phyloP scores from a whole-genome alignment of 2,113 vertebrate species.

The Rhinoderma darwinii region DNA sequence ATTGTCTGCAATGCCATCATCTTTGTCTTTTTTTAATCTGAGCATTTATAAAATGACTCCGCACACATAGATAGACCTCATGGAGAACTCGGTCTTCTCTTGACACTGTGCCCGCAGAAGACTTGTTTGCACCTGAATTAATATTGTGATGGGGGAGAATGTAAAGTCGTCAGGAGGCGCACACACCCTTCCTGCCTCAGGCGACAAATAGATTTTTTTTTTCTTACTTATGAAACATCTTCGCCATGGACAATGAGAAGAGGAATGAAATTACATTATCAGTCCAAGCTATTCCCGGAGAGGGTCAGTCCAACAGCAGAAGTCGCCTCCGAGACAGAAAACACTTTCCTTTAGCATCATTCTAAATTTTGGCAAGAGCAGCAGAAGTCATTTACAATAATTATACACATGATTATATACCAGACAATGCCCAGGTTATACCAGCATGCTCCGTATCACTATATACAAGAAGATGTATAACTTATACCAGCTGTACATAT shows the following conservation, averaged over 20 bases:
- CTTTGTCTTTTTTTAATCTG: too few species aligned
- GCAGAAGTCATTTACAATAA: not conserved
- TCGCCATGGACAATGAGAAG: not conserved
- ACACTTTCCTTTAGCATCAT: not conserved
- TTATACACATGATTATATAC: too few species aligned
- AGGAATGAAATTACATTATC: conserved; percentile 6
- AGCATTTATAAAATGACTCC: not conserved
- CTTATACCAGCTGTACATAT: too few species aligned
- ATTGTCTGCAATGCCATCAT: too few species aligned
- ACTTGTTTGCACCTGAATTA: conserved; percentile 21
- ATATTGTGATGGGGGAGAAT: not conserved
- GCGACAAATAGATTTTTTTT: conserved; percentile 2
- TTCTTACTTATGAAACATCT: not conserved
- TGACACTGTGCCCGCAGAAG: not conserved
- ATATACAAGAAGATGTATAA: too few species aligned
- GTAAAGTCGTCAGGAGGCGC: not conserved
- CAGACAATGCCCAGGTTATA: too few species aligned
- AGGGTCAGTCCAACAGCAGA: not conserved
- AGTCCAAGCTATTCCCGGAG: not conserved
- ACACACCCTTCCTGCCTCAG: conserved; percentile 15
- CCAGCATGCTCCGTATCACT: too few species aligned
- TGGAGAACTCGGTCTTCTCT: not conserved
- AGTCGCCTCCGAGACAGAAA: not conserved
- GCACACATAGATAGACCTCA: not conserved
- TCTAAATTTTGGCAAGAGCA: not conserved